phyloP scores from a whole-genome alignment of 2,113 vertebrate genomes.

The Motacilla alba region DNA sequence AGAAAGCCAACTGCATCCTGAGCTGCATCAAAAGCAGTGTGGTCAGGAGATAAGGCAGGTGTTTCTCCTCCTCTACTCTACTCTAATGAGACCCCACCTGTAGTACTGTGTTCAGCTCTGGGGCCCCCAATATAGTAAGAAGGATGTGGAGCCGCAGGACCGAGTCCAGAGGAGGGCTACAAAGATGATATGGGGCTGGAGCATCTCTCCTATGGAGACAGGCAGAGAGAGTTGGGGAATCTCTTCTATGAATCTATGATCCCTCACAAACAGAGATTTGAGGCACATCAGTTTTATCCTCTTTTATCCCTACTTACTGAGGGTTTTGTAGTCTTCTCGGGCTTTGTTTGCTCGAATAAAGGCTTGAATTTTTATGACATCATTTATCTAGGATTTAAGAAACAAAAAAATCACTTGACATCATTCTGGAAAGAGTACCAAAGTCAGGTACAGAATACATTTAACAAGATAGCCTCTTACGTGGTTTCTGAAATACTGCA shows the following conservation, averaged over 20 bases:
- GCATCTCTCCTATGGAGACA: background rate
- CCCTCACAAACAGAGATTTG: background rate
- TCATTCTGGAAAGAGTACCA: background rate
- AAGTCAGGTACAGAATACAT: background rate
- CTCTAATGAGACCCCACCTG: too few relatives aligned
- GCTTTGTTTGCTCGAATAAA: constrained; percentile 98
- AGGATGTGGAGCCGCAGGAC: background rate
- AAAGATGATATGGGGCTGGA: background rate
- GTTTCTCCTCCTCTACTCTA: too few relatives aligned
- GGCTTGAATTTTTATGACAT: constrained; percentile 96
- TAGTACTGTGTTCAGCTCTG: too few relatives aligned
- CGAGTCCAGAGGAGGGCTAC: background rate
- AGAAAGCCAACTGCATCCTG: background rate
- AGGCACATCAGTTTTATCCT: background rate
- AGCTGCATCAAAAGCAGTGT: background rate
- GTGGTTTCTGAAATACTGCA: constrained; percentile 91
- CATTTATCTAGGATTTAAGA: constrained; percentile 80
- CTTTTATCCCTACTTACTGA: constrained; percentile 93
- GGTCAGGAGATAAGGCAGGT: background rate
- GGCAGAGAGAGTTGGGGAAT: background rate
- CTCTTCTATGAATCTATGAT: background rate
- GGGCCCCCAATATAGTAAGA: background rate
- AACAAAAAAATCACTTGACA: background rate
- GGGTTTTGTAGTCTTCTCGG: constrained; percentile 96
- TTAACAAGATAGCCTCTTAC: constrained; percentile 69